Evolutionary conservation across 2,888 invertebrate genomes (phyloP), one percentile per base, ranked within the genome.

Genomic region (Pseudococcus viburni): DNA sequence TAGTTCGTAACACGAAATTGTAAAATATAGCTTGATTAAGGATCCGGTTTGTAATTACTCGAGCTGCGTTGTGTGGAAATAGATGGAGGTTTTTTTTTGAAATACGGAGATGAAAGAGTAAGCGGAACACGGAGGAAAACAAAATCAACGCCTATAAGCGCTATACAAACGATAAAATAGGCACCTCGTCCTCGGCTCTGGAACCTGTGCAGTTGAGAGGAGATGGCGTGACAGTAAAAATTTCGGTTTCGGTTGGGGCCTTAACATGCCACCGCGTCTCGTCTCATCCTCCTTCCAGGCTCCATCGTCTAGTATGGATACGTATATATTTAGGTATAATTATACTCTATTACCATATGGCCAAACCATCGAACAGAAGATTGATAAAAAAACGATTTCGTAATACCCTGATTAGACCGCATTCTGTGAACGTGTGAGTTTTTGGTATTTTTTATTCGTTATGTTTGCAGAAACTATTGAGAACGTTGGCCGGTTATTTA

Each of bases 41-140:
- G 73, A 73, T 73, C 73, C 73, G 73, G 73, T 73, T 73, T 73
- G 73, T 73, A 73, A 73, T 73, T 73, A 73, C 73, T 73, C 73
- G 33, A 15, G 33, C 15, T 9, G 42, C 42, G 9, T 42, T 42
- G 8, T 0, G 42, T 42, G 42, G 42, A 42, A 42, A 42, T 42
- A 73, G 33, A 73, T 73, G 33, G 73, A 15, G 22, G 9, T 64
- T 73, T 33, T 64, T 73, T 33, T 33, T 73, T 4, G 17, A 39
- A 33, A 15, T 17, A 68, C 26, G 11, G 22, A 22, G 22, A 64
- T 64, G 64, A 5, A 59, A 64, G 22, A 64, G 26, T 42, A 7
- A 9, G 42, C 42, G 42, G 42, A 42, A 42, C 9, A 42, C 22
- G 15, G 73, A 39, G 73, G 33, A 73, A 73, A 33, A 73, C 33